phyloP scores from a whole-genome alignment of 2,888 invertebrate species.

The Cremastinae sp. region DNA sequence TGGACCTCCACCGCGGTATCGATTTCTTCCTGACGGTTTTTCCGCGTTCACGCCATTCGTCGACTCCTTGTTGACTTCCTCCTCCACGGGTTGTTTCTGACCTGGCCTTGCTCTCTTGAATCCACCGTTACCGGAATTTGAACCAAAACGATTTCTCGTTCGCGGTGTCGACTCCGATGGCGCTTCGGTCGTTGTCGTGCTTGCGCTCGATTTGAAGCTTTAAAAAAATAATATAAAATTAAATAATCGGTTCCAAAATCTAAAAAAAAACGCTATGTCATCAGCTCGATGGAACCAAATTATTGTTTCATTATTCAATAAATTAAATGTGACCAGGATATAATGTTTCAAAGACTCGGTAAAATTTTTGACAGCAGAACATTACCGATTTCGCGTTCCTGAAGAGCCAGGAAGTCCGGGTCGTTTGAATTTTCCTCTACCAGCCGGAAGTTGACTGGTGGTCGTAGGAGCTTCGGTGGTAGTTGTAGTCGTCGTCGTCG shows the following conservation, averaged over 20 bases:
- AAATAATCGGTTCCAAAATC: too few relatives aligned
- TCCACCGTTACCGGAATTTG: constrained; percentile 64
- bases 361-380: background rate
- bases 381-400: constrained; percentile 70
- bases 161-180: constrained; percentile 69
- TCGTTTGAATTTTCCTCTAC: constrained; percentile 73
- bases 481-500: constrained; percentile 80
- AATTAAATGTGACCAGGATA: too few relatives aligned
- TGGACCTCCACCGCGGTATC: constrained; percentile 71
- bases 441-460: constrained; percentile 73
- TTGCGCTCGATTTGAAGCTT: constrained; percentile 73
- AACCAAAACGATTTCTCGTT: constrained; percentile 73
- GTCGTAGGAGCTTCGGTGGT: constrained; percentile 78
- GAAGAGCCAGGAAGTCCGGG: constrained; percentile 64
- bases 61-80: constrained; percentile 74
- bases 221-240: background rate
- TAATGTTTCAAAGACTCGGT: background rate
- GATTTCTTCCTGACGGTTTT: constrained; percentile 69
- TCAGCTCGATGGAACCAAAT: too few relatives aligned
- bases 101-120: constrained; percentile 74
- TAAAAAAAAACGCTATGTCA: too few relatives aligned
- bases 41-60: constrained; percentile 70
- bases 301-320: too few relatives aligned
- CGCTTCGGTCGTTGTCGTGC: constrained; percentile 70
- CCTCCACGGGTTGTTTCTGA: constrained; percentile 69